phyloP scores from a whole-genome alignment of 2,888 invertebrate species.

The Troides helena region DNA sequence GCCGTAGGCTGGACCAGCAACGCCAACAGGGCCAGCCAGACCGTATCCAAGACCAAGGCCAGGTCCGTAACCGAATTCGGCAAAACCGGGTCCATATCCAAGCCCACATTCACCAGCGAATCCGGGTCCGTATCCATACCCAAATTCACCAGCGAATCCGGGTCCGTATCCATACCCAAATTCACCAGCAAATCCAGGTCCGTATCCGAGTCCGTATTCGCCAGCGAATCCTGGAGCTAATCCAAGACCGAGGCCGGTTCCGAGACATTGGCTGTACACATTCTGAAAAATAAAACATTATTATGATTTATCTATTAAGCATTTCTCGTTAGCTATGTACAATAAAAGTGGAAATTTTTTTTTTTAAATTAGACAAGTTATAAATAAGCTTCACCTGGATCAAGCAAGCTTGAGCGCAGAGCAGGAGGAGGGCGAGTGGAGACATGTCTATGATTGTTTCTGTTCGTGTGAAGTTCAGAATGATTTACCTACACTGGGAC shows the following conservation, averaged over 20 bases:
- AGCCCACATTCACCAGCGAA: constrained; percentile 5
- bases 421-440: constrained; percentile 39
- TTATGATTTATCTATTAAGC: neutral
- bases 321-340: no score
- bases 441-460: constrained; percentile 40
- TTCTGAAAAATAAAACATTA: constrained; percentile 4
- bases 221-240: constrained; percentile 11
- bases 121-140: constrained; percentile 8
- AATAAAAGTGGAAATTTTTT: no score
- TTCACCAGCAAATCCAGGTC: constrained; percentile 11
- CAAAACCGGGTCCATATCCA: constrained; percentile 13
- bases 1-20: constrained; percentile 30
- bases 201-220: no score
- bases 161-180: constrained; percentile 6
- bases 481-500: neutral
- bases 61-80: constrained; percentile 14
- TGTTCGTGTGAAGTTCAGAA: constrained; percentile 9
- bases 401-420: constrained; percentile 51
- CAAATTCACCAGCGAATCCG: constrained; percentile 13
- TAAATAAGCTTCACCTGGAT: constrained; percentile 39
- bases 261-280: constrained; percentile 9
- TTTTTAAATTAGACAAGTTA: no score
- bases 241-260: constrained; percentile 1
- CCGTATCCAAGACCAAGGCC: constrained; percentile 9
- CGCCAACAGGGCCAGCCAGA: neutral